Conservation (phyloP, 2,888 invertebrate genomes). For the Baccha elongata region DNA sequence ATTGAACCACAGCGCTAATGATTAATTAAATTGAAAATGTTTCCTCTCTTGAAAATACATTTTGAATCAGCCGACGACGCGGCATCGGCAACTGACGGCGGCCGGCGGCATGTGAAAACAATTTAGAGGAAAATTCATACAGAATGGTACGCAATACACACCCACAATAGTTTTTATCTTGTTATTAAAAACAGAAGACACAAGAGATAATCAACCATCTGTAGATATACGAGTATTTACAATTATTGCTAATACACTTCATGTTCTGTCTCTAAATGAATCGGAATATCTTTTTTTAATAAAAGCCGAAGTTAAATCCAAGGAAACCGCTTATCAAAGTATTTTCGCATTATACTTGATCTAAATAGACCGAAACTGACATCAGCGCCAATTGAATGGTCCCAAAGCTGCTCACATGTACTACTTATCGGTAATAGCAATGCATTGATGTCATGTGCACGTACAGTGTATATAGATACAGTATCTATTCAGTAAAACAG, state of each 20-base stretch:
- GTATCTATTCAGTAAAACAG: slow-evolving; percentile 6
- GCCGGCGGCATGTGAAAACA: slow-evolving; percentile 55
- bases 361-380: slow-evolving; percentile 72
- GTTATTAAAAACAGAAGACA: not conserved
- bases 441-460: slow-evolving; percentile 65
- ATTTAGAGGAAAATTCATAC: slow-evolving; percentile 30
- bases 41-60: slow-evolving; percentile 10
- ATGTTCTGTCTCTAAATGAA: slow-evolving; percentile 9
- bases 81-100: no score
- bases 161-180: no score
- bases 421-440: slow-evolving; percentile 21
- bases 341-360: slow-evolving; percentile 71
- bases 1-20: slow-evolving; percentile 53
- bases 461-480: not conserved
- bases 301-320: slow-evolving; percentile 22
- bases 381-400: slow-evolving; percentile 63
- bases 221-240: no score
- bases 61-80: no score
- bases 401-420: slow-evolving; percentile 10
- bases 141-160: slow-evolving; percentile 5
- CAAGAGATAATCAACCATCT: slow-evolving; percentile 28
- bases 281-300: slow-evolving; percentile 26
- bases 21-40: slow-evolving; percentile 52
- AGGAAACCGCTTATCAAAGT: slow-evolving; percentile 60
- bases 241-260: slow-evolving; percentile 11